A percentile compares a stretch with the other conserved stretches of the same genome.
Evolutionary conservation across 2,888 invertebrate species (phyloP).

Genomic region (Rhyacophila evoluta): DNA sequence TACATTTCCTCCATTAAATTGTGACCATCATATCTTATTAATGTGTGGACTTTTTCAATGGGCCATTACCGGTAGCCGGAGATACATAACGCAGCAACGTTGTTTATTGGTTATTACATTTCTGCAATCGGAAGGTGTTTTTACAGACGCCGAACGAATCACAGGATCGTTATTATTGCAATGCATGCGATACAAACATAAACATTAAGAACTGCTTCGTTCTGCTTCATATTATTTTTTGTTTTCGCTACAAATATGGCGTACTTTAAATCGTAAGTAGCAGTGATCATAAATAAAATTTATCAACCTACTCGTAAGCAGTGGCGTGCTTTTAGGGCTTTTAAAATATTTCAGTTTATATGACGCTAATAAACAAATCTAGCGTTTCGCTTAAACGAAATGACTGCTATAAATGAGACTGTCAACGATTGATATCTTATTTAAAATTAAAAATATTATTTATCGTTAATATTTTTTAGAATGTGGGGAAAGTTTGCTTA

Average conservation of each 20-base stretch:
- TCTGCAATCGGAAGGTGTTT: slow-evolving; percentile 1
- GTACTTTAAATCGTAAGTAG: background rate
- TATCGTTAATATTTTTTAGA: no score
- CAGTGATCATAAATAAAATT: background rate
- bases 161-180: background rate
- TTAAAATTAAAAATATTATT: no score
- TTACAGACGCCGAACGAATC: slow-evolving; percentile 6
- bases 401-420: no score
- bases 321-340: no score
- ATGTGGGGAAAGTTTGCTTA: no score
- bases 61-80: background rate
- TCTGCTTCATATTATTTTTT: background rate
- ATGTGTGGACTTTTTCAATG: background rate
- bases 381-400: no score
- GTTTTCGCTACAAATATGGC: background rate
- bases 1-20: background rate
- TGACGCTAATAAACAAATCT: no score
- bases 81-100: background rate
- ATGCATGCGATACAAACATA: background rate
- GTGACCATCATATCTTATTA: background rate
- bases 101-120: background rate
- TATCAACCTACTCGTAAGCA: no score
- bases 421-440: no score
- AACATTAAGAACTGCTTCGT: background rate
- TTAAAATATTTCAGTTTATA: no score